A percentile compares a stretch with the other conserved stretches of the same genome.
Conservation (phyloP, 1,140 invertebrate species). For the Rhopalosiphum padi region DNA sequence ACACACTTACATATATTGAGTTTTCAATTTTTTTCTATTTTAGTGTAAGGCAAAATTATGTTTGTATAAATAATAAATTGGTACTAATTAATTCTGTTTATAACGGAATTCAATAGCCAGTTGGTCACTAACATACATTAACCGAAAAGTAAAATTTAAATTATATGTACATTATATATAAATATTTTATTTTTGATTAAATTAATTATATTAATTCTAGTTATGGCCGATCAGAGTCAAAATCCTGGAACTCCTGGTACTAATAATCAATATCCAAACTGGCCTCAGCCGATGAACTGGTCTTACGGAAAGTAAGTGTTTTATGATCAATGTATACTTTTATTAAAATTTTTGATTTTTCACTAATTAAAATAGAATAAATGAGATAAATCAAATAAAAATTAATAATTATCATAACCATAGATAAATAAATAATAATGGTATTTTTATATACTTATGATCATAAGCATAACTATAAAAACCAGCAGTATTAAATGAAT, state of each 20-base stretch:
- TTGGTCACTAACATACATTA: neutral
- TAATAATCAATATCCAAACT: constrained; percentile 7
- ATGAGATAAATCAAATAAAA: too few species aligned
- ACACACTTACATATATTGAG: neutral
- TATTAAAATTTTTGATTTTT: too few species aligned
- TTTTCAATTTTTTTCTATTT: neutral
- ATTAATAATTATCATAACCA: too few species aligned
- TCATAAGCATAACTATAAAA: too few species aligned
- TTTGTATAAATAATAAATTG: neutral
- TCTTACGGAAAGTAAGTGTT: constrained; percentile 17
- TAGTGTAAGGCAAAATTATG: neutral
- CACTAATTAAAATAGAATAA: too few species aligned
- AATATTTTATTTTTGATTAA: neutral
- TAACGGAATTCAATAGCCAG: too few species aligned
- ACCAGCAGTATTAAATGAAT: neutral
- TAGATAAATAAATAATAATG: too few species aligned
- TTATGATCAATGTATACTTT: too few species aligned
- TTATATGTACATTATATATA: neutral
- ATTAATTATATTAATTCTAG: neutral
- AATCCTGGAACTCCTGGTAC: constrained; percentile 27
- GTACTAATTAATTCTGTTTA: neutral
- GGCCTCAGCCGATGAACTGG: constrained; percentile 38
- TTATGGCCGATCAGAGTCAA: constrained; percentile 28
- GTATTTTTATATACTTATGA: too few species aligned
- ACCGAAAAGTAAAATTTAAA: neutral